Percentiles rank a stretch among this genome's conserved stretches.
Evolutionary conservation across 1,140 invertebrate species (phyloP).

Genomic region (Drosophila carrolli): DNA sequence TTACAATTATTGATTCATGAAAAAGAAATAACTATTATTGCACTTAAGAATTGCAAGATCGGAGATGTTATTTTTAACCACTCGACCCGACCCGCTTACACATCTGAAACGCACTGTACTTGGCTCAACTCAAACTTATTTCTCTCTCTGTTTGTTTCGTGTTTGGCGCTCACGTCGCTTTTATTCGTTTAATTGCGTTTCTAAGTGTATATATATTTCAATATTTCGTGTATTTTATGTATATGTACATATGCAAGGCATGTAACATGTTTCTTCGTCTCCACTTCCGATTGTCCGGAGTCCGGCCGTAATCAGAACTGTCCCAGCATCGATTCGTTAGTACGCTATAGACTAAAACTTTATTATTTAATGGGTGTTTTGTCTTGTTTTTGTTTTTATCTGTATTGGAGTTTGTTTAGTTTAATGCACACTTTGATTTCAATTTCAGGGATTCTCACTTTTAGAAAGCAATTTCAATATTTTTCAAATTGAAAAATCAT

Average conservation of each 20-base stretch:
- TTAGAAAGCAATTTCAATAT: conserved; percentile 56
- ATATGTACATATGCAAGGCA: conserved; percentile 62
- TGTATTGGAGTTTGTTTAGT: conserved; percentile 32
- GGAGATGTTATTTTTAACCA: no score
- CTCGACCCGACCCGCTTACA: not conserved
- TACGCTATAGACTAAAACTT: conserved; percentile 36
- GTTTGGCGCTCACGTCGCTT: conserved; percentile 35
- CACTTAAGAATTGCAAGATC: no score
- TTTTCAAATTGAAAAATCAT: conserved; percentile 69
- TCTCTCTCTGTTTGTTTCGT: conserved; percentile 5
- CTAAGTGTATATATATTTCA: conserved; percentile 47
- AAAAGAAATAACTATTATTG: no score
- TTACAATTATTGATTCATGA: no score
- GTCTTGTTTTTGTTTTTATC: conserved; percentile 20
- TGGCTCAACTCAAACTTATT: not conserved
- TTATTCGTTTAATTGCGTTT: conserved; percentile 54
- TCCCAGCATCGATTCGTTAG: conserved; percentile 24
- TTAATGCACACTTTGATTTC: conserved; percentile 57
- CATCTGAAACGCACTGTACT: not conserved
- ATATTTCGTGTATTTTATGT: conserved; percentile 55
- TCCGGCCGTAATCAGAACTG: conserved; percentile 6
- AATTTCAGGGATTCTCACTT: conserved; percentile 52
- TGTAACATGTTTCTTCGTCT: conserved; percentile 52
- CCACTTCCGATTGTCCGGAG: not conserved
- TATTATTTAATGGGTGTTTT: conserved; percentile 39